Evolutionary conservation across 1,140 invertebrate genomes (phyloP), one percentile per base, ranked within the genome.

Genomic region (Homarus americanus): DNA sequence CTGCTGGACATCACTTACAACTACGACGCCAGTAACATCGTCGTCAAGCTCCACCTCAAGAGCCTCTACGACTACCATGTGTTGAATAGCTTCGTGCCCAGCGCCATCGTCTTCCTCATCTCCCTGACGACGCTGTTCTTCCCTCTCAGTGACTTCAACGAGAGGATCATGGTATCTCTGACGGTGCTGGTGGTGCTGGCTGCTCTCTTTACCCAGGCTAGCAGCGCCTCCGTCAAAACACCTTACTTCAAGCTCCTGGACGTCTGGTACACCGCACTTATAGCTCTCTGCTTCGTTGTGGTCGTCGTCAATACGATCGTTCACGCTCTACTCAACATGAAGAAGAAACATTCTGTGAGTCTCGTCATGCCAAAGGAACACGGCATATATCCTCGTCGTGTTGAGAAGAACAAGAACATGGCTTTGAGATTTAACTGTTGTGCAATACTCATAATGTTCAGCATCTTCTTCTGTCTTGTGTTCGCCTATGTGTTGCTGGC

Each of bases 81-180:
- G 58, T 32, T 91, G 12, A 91, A 91, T 36, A 85, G 72, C n/a
- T 91, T 82, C 69, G 36, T 84, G 4, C 89, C 89, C 24, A 91
- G 89, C 38, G 34, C 76, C 73, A 34, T 91, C 1, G 82, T 91
- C 20, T 91, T 91, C 82, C 12, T 91, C 36, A 83, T 91, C 32
- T 76, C 80, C 15, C 84, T 85, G 24, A 49, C 73, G 20, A 91
- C 82, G 0, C 66, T 91, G n/a, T 91, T 91, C 89, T 91, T 91
- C 82, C 89, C 89, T 4, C 12, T 91, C 12, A 17, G 40, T 10
- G 34, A 76, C 49, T 91, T 84, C 36, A 91, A 91, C 58, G 89
- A 91, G 82, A 53, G 89, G 32, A 85, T 91, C 36, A 91, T 91
- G 89, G 89, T 91, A 3, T 91, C 89, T 9, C 66, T 91, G 38